Conservation (phyloP, 2,797 vertebrate species). For the Sebastes nivosus region DNA sequence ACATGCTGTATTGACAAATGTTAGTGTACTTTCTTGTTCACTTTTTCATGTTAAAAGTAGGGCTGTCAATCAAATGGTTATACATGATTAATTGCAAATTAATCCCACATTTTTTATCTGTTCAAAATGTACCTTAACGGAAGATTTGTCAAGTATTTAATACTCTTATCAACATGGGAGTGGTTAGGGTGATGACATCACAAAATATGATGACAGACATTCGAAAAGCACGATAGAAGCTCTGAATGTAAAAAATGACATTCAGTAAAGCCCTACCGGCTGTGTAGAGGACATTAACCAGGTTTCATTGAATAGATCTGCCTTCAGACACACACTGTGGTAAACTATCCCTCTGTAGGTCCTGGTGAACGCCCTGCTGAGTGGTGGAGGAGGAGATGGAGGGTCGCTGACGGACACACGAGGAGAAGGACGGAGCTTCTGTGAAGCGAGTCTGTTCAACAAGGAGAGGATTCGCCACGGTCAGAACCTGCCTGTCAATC, state of each 20-base stretch:
- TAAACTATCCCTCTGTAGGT: conserved; percentile 61
- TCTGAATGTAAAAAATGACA: no score
- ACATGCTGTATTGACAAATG: not conserved
- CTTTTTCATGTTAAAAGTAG: not conserved
- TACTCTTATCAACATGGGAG: no score
- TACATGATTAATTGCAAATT: no score
- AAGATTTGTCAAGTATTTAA: no score
- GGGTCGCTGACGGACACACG: conserved; percentile 46
- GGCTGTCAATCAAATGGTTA: no score
- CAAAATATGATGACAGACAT: no score
- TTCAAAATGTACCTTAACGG: no score
- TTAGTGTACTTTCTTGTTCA: not conserved
- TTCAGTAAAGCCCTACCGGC: not conserved
- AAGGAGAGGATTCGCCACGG: conserved; percentile 87
- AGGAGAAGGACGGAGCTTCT: conserved; percentile 85
- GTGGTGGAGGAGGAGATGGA: conserved; percentile 80
- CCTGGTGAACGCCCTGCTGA: conserved; percentile 88
- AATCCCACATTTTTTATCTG: no score
- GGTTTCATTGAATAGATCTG: not conserved
- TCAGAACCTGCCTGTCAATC: conserved; percentile 46
- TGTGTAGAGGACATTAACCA: not conserved
- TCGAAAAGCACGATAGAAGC: no score
- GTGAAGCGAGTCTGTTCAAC: conserved; percentile 90
- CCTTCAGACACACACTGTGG: not conserved
- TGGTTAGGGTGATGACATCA: no score